Conservation (phyloP, 2,113 vertebrate genomes). For the Plotosus lineatus region DNA sequence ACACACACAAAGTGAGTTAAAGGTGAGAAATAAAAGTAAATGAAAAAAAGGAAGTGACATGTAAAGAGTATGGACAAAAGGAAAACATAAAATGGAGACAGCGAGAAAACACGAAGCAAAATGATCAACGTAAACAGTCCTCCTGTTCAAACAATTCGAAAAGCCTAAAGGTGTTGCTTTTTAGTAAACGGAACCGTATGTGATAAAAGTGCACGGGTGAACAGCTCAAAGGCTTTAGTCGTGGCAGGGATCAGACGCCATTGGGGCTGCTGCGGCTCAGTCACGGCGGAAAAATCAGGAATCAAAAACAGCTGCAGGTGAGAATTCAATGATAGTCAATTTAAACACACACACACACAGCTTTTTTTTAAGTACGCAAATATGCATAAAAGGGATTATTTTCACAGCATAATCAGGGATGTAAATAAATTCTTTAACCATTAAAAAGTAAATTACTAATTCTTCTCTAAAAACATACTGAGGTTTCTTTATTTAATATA, state of each 20-base stretch:
- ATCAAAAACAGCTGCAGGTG: constrained; percentile 38
- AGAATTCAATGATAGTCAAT: constrained; percentile 34
- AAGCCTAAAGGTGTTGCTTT: not conserved
- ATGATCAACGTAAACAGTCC: not conserved
- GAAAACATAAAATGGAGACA: not conserved
- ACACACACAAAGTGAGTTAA: not conserved
- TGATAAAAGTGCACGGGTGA: not conserved
- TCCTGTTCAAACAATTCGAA: not conserved
- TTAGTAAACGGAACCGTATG: not conserved
- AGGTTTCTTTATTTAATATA: not conserved
- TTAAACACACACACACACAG: constrained; percentile 39
- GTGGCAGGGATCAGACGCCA: not conserved
- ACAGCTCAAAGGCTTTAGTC: not conserved
- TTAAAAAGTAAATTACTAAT: not conserved
- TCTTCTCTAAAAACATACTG: not conserved
- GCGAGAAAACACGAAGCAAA: not conserved
- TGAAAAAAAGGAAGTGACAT: not conserved
- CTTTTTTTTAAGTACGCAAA: not conserved
- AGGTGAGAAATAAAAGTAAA: not conserved
- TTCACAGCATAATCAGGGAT: not conserved
- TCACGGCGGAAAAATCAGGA: not conserved
- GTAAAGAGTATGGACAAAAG: not conserved
- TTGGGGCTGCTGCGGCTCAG: not conserved
- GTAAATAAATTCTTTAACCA: not conserved
- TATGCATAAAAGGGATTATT: not conserved